Base-by-base conservation (phyloP, 2,888 invertebrate species). In the Phortica okadai region DNA sequence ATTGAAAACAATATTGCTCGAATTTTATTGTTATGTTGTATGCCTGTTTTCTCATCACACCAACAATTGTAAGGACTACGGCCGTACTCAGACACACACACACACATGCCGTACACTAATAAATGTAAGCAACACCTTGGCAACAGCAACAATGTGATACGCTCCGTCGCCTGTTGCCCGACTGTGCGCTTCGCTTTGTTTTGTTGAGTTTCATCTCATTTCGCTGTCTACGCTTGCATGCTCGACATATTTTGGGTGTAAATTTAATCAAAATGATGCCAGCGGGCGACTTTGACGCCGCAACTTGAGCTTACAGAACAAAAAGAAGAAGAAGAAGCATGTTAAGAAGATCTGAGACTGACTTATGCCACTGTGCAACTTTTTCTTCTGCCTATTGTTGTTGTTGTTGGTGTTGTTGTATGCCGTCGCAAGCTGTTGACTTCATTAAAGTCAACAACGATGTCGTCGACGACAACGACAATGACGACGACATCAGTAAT, bases 381-480 rank as follows among this genome's bases (percentile, higher is more conserved):
- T 58, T 58, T 5, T 10, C 66, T 41, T 66, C 42, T 66, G 41
- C 66, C 14, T 66, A 66, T 14, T 41, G 42, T n/a, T 16, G n/a
- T 11, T 59, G 14, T 11, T 66, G 66, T 66, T 59, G 44, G 1
- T 5, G 11, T 56, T 62, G 14, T 44, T 4, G 14, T 41, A 77
- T 42, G 76, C 69, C 72, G 82, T 81, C 83, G 84, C 85, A 82
- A 77, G 82, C 79, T 78, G 84, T 88, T 88, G 85, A 85, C 88
- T 85, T 83, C 85, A 86, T 85, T 86, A 88, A 79, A 85, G 82
- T 84, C 81, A 78, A 79, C 67, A 74, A 66, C 80, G 75, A 79
- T 66, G 77, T 78, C 16, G 59, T 58, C 58, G 41, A 58, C 45
- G 14, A 62, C 42, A 74, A 62, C 42, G 44, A 42, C 45, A 44